Evolutionary conservation across 2,888 invertebrate genomes (phyloP).

Genomic region (Poecilus cupreus): DNA sequence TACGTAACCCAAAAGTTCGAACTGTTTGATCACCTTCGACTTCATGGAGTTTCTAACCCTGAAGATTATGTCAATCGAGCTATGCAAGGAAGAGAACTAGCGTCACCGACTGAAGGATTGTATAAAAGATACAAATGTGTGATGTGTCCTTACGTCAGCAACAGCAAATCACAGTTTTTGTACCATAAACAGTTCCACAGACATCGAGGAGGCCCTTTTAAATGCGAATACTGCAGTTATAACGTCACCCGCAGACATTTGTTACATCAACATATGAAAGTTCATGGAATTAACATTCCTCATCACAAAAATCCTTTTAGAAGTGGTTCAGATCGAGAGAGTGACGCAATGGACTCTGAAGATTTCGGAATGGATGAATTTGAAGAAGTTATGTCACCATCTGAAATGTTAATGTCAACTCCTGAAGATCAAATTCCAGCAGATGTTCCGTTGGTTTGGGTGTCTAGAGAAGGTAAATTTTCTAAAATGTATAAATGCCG

Average conservation of each 20-base stretch:
- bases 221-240: slow-evolving; percentile 88
- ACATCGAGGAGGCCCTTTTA: slow-evolving; percentile 83
- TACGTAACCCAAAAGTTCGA: slow-evolving; percentile 83
- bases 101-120: slow-evolving; percentile 65
- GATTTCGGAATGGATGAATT: slow-evolving; percentile 68
- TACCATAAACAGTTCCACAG: slow-evolving; percentile 92
- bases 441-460: slow-evolving; percentile 85
- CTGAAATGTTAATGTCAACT: slow-evolving; percentile 59
- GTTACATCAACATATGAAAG: slow-evolving; percentile 88
- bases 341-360: slow-evolving; percentile 67
- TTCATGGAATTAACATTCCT: slow-evolving; percentile 79
- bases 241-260: slow-evolving; percentile 88
- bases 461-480: slow-evolving; percentile 82
- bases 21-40: slow-evolving; percentile 79
- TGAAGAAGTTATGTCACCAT: slow-evolving; percentile 66
- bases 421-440: slow-evolving; percentile 74
- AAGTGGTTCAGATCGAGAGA: slow-evolving; percentile 50
- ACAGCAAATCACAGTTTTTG: slow-evolving; percentile 89
- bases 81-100: slow-evolving; percentile 49
- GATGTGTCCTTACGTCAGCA: slow-evolving; percentile 89
- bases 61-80: slow-evolving; percentile 73
- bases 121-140: slow-evolving; percentile 85
- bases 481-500: slow-evolving; percentile 90
- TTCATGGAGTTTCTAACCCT: slow-evolving; percentile 79
- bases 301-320: slow-evolving; percentile 67